Evolutionary conservation across 1,140 invertebrate species (phyloP), one percentile per base, ranked within the genome.

Genomic region (Drosophila nigromelanica): DNA sequence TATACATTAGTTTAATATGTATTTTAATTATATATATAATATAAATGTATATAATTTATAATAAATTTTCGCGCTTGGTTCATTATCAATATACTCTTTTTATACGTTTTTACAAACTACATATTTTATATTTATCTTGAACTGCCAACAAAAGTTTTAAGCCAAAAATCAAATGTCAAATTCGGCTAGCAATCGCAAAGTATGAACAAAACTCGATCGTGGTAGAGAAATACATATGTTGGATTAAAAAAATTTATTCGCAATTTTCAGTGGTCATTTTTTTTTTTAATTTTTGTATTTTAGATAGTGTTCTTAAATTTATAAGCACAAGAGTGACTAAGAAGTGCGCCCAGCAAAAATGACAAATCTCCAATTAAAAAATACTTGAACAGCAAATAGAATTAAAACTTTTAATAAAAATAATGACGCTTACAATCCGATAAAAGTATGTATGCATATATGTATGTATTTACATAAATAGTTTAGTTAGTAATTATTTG

Each of bases 281-380:
- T 15, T 51, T 8, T 47, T 24, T 27, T 48, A 12, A 11, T 48
- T 30, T 48, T 47, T 45, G 48, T 27, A 43, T 52, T 50, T 35
- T 56, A 37, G 27, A 58, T 54, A 39, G 60, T 56, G 48, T 74
- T 66, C 75, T 73, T 81, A 76, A 76, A 67, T 58, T 67, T 80
- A 62, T 62, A 78, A 76, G 78, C 78, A 78, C 78, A 81, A 77
- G 63, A 81, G 78, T 80, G 78, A 80, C 78, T 80, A 80, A 80
- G 66, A 79, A 27, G 47, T 48, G 77, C 77, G 79, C 76, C 73
- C 76, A 80, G 79, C 61, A 73, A 75, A 71, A 78, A 54, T 68
- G 54, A 67, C 35, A 74, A 80, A 76, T 68, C 54, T 66, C 24
- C 48, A 66, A 64, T 63, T 58, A 48, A 78, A 70, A 80, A 80